These are phyloP conservation scores for Eupithecia inturbata DNA, from an alignment of 2,888 invertebrate genomes.

Conservation along the genomic window DNA sequence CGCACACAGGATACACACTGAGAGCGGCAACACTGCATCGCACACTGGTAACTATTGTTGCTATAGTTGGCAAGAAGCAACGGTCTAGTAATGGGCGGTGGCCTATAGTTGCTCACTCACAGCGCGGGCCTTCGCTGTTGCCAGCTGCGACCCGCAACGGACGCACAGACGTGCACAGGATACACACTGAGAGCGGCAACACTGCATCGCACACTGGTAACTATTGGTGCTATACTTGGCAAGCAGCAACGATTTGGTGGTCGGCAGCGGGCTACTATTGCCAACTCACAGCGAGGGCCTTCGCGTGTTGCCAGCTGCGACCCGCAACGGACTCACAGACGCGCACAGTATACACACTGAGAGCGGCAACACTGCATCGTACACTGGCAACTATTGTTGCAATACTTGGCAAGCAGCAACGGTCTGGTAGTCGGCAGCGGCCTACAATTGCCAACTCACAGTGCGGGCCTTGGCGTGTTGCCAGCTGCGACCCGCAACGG, in stretches of 20 bases:
- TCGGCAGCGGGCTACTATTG: constrained; percentile 78
- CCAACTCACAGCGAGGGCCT: constrained; percentile 70
- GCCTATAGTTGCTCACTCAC: constrained; percentile 75
- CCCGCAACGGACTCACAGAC: background rate
- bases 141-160: constrained; percentile 46
- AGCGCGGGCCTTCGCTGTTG: constrained; percentile 70
- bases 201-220: background rate
- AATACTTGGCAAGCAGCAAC: constrained; percentile 54
- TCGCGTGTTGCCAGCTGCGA: constrained; percentile 59
- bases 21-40: background rate
- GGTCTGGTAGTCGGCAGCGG: constrained; percentile 80
- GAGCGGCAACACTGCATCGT: background rate
- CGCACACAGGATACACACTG: constrained; percentile 2
- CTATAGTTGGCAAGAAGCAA: constrained; percentile 52
- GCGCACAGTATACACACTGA: constrained; percentile 3
- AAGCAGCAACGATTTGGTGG: constrained; percentile 75
- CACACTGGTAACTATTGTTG: background rate
- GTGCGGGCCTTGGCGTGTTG: constrained; percentile 69
- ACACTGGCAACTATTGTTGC: background rate
- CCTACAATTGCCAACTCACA: constrained; percentile 75
- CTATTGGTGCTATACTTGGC: background rate
- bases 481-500: constrained; percentile 46
- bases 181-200: constrained; percentile 1
- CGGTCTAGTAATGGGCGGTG: constrained; percentile 79
- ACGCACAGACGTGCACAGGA: background rate